Conservation (phyloP, 1,140 invertebrate genomes). For the Tenebrio molitor region DNA sequence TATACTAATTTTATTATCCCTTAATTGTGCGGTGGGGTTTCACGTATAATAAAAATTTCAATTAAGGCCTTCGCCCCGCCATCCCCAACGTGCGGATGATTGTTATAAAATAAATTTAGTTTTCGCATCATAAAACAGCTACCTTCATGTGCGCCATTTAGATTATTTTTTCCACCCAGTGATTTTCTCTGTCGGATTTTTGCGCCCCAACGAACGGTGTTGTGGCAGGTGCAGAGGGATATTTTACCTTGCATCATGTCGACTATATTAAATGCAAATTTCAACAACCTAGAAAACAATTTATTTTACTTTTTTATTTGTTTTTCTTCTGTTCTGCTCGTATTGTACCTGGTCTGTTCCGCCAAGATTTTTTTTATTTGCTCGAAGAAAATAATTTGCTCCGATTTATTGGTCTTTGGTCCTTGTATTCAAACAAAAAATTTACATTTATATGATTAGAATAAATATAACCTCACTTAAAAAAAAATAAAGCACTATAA, state of each 20-base stretch:
- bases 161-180: not conserved
- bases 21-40: conserved; percentile 5
- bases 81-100: not conserved
- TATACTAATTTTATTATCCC: conserved; percentile 30
- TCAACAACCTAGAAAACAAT: conserved; percentile 12
- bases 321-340: conserved; percentile 13
- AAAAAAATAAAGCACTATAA: too few species aligned
- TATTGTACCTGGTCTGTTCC: too few species aligned
- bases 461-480: too few species aligned
- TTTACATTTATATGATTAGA: too few species aligned
- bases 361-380: too few species aligned
- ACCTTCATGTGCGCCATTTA: not conserved
- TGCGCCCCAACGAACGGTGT: not conserved
- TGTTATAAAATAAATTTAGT: not conserved
- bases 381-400: too few species aligned
- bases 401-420: too few species aligned
- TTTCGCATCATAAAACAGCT: not conserved
- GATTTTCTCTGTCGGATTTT: not conserved
- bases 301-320: conserved; percentile 2
- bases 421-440: too few species aligned
- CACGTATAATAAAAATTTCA: conserved; percentile 30
- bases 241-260: conserved; percentile 25
- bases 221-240: conserved; percentile 24
- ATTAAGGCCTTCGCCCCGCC: not conserved
- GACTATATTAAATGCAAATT: conserved; percentile 35